Percentiles rank a stretch among this genome's conserved stretches.
Evolutionary conservation across 2,797 vertebrate genomes (phyloP).

Genomic region (Cynopterus sphinx): DNA sequence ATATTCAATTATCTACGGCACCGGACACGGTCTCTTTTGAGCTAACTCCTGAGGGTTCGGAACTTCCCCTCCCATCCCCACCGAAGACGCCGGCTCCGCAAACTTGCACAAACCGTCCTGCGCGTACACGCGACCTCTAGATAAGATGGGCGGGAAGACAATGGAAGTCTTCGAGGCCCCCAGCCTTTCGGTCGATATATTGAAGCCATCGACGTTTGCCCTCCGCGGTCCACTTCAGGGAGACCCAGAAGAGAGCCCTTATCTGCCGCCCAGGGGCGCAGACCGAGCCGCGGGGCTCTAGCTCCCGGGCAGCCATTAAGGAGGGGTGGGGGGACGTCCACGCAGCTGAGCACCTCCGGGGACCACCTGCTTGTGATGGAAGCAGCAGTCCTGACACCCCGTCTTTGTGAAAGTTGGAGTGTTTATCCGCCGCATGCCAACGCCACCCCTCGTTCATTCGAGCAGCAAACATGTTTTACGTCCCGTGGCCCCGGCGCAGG

Average conservation of each 20-base stretch:
- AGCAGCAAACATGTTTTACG: not conserved
- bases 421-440: not conserved
- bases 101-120: conserved; percentile 43
- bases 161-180: conserved; percentile 75
- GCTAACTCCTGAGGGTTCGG: not conserved
- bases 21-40: not conserved
- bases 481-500: not conserved
- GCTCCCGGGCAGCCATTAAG: conserved; percentile 86
- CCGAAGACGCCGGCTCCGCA: not conserved
- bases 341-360: conserved; percentile 84
- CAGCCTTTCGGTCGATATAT: conserved; percentile 81
- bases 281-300: conserved; percentile 84
- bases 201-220: conserved; percentile 81
- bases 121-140: conserved; percentile 41
- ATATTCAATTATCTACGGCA: not conserved
- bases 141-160: conserved; percentile 46
- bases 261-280: conserved; percentile 66
- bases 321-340: conserved; percentile 80
- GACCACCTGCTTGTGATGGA: conserved; percentile 89
- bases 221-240: conserved; percentile 74
- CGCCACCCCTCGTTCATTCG: not conserved
- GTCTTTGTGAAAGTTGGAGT: conserved; percentile 59
- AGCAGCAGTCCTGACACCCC: conserved; percentile 85
- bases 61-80: not conserved
- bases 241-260: conserved; percentile 79